phyloP scores from a whole-genome alignment of 2,888 invertebrate genomes.

The Mythimna pallens region DNA sequence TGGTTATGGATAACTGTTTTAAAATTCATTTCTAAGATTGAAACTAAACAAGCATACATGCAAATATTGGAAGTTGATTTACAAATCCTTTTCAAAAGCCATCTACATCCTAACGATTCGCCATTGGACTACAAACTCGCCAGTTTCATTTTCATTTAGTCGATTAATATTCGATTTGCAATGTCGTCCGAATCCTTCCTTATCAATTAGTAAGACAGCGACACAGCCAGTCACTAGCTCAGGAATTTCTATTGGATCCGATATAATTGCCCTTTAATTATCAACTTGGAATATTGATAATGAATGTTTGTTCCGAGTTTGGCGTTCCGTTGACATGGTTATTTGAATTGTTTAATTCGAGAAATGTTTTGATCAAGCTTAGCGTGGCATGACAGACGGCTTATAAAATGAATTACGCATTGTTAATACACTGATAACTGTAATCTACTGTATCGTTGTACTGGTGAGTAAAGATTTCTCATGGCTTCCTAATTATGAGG shows the following conservation, averaged over 20 bases:
- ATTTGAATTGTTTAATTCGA: slow-evolving; percentile 30
- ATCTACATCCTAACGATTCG: background rate
- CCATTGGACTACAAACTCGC: slow-evolving; percentile 4
- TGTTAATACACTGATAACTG: background rate
- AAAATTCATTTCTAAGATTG: too few relatives aligned
- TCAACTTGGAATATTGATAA: slow-evolving; percentile 44
- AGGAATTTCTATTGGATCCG: slow-evolving; percentile 65
- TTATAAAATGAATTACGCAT: background rate
- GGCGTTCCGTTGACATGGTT: slow-evolving; percentile 22
- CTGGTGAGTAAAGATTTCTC: too few relatives aligned
- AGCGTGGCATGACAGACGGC: background rate
- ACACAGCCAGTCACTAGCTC: slow-evolving; percentile 50
- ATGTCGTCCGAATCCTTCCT: slow-evolving; percentile 24
- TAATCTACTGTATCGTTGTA: background rate
- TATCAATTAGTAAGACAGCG: slow-evolving; percentile 42
- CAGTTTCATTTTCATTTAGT: slow-evolving; percentile 34
- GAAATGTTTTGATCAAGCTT: slow-evolving; percentile 31
- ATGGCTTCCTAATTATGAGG: too few relatives aligned
- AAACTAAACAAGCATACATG: too few relatives aligned
- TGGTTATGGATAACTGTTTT: too few relatives aligned
- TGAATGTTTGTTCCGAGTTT: slow-evolving; percentile 43
- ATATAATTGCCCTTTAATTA: slow-evolving; percentile 66
- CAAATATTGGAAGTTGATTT: background rate
- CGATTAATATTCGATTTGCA: slow-evolving; percentile 41
- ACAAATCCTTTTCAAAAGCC: background rate